Base-by-base conservation (phyloP, 2,888 invertebrate genomes). In the Microctonus aethiopoides region DNA sequence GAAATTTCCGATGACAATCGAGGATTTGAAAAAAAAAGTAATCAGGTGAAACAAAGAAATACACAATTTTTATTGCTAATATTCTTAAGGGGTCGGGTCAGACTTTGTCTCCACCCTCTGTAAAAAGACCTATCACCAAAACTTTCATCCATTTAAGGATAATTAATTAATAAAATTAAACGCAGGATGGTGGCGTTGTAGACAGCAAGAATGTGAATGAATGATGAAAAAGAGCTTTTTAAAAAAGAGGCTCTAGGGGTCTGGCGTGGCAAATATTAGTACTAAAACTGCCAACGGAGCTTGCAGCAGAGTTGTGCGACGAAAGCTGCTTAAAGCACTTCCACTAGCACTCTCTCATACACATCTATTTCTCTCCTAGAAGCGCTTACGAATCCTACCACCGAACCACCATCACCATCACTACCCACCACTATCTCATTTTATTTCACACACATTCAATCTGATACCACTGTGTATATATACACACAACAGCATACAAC, bases 201-300 rank as follows among this genome's bases (percentile, higher is more conserved):
- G 56, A 69, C 65, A 66, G 70, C 68, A 71, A 57, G 51, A 62
- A 71, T 54, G 74, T 16, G 57, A 36, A 59, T 61, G 57, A 60
- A 36, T 54, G 36, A 11, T 29, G 73, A 66, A 39, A 68, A 41
- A 69, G 68, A 72, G 76, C 26, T 29, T 36, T 69, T 65, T 59
- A 39, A 70, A 70, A 75, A 75, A 71, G 76, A 74, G 73, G 77
- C 75, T 75, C 78, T 76, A 72, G 79, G 79, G n/a, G 78, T 81
- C 83, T 83, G 84, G 82, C 85, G 83, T 84, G 82, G 84, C 84
- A 86, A 85, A 86, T 85, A 86, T 85, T 86, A 86, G 85, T 84
- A 84, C 77, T 83, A 84, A 83, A 84, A 84, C 83, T 79, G 78
- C 78, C 77, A 67, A 61, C 57, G 65, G 63, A 79, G 80, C 79